Conservation (phyloP, 2,797 vertebrate species). For the Morus bassanus region DNA sequence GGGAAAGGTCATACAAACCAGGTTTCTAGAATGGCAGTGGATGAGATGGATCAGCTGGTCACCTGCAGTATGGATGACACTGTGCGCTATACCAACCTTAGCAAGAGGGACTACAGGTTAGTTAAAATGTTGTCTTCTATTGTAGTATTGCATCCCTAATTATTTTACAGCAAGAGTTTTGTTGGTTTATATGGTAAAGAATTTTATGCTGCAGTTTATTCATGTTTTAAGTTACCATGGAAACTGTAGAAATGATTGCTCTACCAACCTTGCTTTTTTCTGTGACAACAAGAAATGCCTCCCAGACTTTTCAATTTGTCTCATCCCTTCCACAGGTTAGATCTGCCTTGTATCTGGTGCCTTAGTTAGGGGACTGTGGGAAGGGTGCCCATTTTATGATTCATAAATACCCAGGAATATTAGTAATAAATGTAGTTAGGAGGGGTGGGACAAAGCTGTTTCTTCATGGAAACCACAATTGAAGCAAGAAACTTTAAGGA, state of each 20-base stretch:
- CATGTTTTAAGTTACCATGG: constrained; percentile 19
- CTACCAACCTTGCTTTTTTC: neutral
- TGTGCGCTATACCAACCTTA: constrained; percentile 84
- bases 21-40: constrained; percentile 84
- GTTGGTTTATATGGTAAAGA: neutral
- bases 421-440: neutral
- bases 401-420: neutral
- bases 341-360: neutral
- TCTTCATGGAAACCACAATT: neutral
- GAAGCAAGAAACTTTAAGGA: neutral
- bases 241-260: neutral
- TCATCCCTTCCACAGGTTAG: neutral
- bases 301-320: neutral
- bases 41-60: constrained; percentile 82
- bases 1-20: constrained; percentile 96
- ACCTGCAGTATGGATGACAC: constrained; percentile 98
- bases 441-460: neutral
- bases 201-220: neutral
- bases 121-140: neutral
- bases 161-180: neutral
- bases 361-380: neutral
- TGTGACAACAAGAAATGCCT: neutral
- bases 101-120: constrained; percentile 89
- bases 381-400: neutral
- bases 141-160: neutral